Evolutionary conservation across 35 echinoderm and acorn worm genomes (phyloP).

Genomic region (Ptychodera flava): DNA sequence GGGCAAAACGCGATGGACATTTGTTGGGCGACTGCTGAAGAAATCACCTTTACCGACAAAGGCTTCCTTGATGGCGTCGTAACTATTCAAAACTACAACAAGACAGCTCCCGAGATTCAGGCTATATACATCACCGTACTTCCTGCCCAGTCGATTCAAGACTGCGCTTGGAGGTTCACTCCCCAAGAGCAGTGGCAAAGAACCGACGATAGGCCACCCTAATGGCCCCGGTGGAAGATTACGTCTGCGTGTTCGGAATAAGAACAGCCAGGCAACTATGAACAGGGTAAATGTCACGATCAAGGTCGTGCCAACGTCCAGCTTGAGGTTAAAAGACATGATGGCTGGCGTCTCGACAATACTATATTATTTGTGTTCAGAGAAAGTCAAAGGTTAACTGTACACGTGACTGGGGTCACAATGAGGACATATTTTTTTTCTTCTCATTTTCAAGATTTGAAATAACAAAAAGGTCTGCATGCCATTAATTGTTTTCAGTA

Average conservation of each 20-base stretch:
- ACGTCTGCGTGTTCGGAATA: background rate
- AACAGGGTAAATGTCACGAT: slow-evolving; percentile 3
- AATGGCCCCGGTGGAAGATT: slow-evolving; percentile 22
- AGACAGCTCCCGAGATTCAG: slow-evolving; percentile 47
- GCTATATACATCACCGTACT: slow-evolving; percentile 59
- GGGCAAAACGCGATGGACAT: too few relatives aligned
- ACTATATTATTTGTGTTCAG: too few relatives aligned
- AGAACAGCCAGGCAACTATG: background rate
- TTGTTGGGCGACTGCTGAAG: slow-evolving; percentile 66
- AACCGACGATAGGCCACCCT: slow-evolving; percentile 11
- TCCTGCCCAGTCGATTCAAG: slow-evolving; percentile 22
- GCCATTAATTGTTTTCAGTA: too few relatives aligned
- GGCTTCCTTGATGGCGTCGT: slow-evolving; percentile 38
- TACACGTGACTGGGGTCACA: too few relatives aligned
- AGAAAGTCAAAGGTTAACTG: too few relatives aligned
- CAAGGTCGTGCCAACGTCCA: too few relatives aligned
- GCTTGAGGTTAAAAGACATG: too few relatives aligned
- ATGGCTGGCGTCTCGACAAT: too few relatives aligned
- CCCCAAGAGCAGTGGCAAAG: background rate
- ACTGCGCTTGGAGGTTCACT: background rate
- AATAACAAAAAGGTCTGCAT: too few relatives aligned
- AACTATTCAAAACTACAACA: slow-evolving; percentile 64
- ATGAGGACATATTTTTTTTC: too few relatives aligned
- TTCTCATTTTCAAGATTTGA: too few relatives aligned
- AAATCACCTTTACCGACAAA: slow-evolving; percentile 53